These are phyloP conservation scores for Leucophora obtusa DNA, from an alignment of 2,888 invertebrate species.

Conservation along the genomic window DNA sequence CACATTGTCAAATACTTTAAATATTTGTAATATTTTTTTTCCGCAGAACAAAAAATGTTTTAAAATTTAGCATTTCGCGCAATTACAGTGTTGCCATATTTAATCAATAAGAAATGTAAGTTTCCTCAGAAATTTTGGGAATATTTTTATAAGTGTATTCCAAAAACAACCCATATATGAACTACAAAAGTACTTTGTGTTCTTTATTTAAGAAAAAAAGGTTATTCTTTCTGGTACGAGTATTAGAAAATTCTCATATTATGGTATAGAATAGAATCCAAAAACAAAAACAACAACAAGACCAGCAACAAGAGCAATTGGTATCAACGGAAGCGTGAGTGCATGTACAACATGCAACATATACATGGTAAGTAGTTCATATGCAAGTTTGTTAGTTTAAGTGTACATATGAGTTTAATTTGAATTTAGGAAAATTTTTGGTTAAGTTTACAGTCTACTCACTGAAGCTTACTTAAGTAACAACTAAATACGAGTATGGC, in stretches of 20 bases:
- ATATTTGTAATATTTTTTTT: too few species aligned
- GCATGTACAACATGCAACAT: slow-evolving; percentile 46
- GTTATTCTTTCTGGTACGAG: neutral
- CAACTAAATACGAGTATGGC: slow-evolving; percentile 8
- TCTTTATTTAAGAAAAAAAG: neutral
- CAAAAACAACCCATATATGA: neutral
- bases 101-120: too few species aligned
- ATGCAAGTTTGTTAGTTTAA: slow-evolving; percentile 1
- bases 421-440: slow-evolving; percentile 55
- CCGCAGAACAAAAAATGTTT: too few species aligned
- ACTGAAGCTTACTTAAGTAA: slow-evolving; percentile 39
- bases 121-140: too few species aligned
- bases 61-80: too few species aligned
- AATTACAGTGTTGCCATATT: too few species aligned
- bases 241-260: slow-evolving; percentile 40
- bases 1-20: too few species aligned
- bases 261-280: slow-evolving; percentile 38
- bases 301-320: slow-evolving; percentile 39
- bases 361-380: slow-evolving; percentile 17
- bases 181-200: neutral
- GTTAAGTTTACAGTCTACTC: slow-evolving; percentile 51
- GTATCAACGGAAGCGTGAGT: slow-evolving; percentile 54
- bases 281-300: slow-evolving; percentile 39
- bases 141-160: neutral
- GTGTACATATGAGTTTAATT: slow-evolving; percentile 51